Evolutionary conservation across 2,797 vertebrate species (phyloP).

Genomic region (Eupleurogrammus muticus): DNA sequence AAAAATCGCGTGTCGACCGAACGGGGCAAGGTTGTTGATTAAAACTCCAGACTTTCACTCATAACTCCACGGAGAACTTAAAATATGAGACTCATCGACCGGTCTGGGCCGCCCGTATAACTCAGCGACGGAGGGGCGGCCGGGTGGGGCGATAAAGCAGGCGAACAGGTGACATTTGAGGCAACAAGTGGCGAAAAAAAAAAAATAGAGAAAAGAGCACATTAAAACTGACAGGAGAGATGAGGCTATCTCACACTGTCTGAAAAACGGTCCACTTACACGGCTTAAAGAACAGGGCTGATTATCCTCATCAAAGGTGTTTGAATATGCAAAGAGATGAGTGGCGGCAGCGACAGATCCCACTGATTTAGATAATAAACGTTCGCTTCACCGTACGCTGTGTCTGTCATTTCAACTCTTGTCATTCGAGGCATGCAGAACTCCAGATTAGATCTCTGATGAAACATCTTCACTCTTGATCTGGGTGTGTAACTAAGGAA

Average conservation of each 20-base stretch:
- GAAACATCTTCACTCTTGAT: slow-evolving; percentile 29
- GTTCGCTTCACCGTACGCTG: slow-evolving; percentile 48
- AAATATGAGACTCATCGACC: slow-evolving; percentile 52
- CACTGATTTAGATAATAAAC: slow-evolving; percentile 59
- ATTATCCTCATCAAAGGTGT: slow-evolving; percentile 62
- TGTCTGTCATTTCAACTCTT: slow-evolving; percentile 32
- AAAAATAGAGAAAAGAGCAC: slow-evolving; percentile 31
- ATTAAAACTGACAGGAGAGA: slow-evolving; percentile 26
- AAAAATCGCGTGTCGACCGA: slow-evolving; percentile 53
- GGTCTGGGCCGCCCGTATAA: slow-evolving; percentile 18
- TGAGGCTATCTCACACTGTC: slow-evolving; percentile 16
- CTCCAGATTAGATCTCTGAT: slow-evolving; percentile 19
- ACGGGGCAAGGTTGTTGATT: slow-evolving; percentile 61
- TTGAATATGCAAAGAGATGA: slow-evolving; percentile 55
- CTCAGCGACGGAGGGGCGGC: slow-evolving; percentile 55
- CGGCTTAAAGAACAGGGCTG: slow-evolving; percentile 39
- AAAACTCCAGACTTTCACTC: slow-evolving; percentile 54
- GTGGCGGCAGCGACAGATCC: slow-evolving; percentile 41
- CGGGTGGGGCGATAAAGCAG: slow-evolving; percentile 50
- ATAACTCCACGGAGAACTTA: slow-evolving; percentile 51
- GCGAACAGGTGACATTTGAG: slow-evolving; percentile 60
- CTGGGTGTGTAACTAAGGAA: not conserved
- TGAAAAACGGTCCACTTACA: slow-evolving; percentile 25
- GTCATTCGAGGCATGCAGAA: slow-evolving; percentile 35
- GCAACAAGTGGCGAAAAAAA: slow-evolving; percentile 53